These are phyloP conservation scores for Protonibea diacanthus DNA, from an alignment of 2,797 vertebrate genomes.

Conservation along the genomic window DNA sequence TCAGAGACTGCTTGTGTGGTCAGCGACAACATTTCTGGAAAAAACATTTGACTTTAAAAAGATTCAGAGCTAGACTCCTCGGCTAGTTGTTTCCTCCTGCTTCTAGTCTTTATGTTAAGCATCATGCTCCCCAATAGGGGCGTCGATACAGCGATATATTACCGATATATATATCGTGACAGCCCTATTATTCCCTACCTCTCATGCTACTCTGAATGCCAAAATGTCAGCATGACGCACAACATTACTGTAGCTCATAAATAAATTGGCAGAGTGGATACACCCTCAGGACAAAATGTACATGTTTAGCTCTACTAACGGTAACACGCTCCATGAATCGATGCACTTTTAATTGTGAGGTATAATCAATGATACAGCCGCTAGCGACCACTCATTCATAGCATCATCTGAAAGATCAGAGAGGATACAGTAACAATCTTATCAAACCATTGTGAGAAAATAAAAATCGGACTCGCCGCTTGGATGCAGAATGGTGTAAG, in stretches of 20 bases:
- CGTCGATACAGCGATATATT: no score
- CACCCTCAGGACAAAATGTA: background rate
- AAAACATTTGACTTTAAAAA: background rate
- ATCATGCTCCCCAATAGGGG: no score
- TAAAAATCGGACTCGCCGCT: background rate
- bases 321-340: background rate
- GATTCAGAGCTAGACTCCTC: background rate
- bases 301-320: background rate
- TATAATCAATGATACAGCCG: background rate
- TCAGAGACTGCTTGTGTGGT: background rate
- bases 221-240: background rate
- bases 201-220: background rate
- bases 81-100: no score
- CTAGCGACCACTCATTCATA: background rate
- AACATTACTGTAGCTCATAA: background rate
- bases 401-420: background rate
- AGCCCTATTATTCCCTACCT: no score
- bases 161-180: no score
- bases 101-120: no score
- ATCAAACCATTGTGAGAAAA: background rate
- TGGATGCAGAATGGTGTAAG: background rate
- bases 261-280: background rate
- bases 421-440: background rate
- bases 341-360: background rate
- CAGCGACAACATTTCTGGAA: background rate